Conservation (phyloP, 1,140 invertebrate species). For the Zaprionus ornatus region DNA sequence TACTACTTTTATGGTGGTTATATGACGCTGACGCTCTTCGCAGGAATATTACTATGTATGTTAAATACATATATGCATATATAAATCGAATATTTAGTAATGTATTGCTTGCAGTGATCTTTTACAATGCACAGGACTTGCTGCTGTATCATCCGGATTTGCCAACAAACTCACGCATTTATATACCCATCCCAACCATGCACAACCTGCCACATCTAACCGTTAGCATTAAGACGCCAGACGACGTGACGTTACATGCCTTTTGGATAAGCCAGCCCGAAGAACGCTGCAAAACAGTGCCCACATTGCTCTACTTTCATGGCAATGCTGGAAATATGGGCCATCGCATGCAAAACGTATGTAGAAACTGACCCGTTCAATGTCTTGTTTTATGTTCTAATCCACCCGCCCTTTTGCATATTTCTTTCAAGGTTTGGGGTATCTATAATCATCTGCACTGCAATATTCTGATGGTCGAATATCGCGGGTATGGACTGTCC, state of each 20-base stretch:
- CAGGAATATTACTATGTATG: slow-evolving; percentile 88
- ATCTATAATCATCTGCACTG: slow-evolving; percentile 92
- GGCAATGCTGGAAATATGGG: slow-evolving; percentile 99
- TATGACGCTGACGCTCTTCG: slow-evolving; percentile 88
- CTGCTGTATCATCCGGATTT: slow-evolving; percentile 95
- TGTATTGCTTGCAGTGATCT: slow-evolving; percentile 86
- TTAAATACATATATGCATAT: slow-evolving; percentile 23
- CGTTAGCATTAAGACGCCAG: slow-evolving; percentile 90
- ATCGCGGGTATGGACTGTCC: slow-evolving; percentile 97
- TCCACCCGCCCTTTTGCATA: neutral
- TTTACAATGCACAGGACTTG: slow-evolving; percentile 94
- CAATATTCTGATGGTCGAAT: slow-evolving; percentile 96
- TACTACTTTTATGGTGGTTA: slow-evolving; percentile 93
- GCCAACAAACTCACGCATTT: slow-evolving; percentile 93
- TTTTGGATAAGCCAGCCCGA: slow-evolving; percentile 93
- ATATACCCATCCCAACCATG: slow-evolving; percentile 92
- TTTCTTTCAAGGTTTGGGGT: slow-evolving; percentile 85
- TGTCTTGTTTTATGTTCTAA: neutral
- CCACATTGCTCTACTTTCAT: slow-evolving; percentile 95
- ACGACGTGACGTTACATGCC: slow-evolving; percentile 92
- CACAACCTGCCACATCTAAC: slow-evolving; percentile 90
- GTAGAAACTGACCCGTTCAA: neutral
- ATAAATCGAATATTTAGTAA: neutral
- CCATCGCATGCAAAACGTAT: slow-evolving; percentile 91
- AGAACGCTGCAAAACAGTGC: slow-evolving; percentile 86